Base-by-base conservation (phyloP, 2,797 vertebrate species). In the Anguilla megastoma region DNA sequence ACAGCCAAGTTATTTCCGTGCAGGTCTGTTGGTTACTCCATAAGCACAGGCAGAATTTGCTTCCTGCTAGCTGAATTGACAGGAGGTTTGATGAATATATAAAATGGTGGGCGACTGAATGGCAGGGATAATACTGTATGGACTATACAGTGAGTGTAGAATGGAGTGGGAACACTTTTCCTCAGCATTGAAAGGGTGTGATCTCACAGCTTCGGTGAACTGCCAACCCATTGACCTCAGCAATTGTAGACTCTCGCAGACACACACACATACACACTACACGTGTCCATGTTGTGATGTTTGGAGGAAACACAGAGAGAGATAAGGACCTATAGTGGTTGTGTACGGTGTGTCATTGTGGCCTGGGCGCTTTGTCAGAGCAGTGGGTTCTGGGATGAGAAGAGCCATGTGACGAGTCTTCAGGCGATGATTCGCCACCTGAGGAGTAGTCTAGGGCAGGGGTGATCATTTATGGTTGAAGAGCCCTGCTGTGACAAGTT, bases 311-410 rank as follows among this genome's bases (percentile, higher is more conserved):
- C n/a, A 71, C 27, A 76, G 33, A 14, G 30, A 24, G 71, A 76
- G 71, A 41, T 76, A 33, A 76, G 71, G 33, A 76, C 30, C 69
- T 74, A 16, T 76, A 76, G 71, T 76, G 71, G 71, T 76, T 33
- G 16, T 76, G 14, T 76, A 76, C 16, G 5, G 71, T 21, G 33
- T 16, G 33, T 36, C 18, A 18, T 76, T 41, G 30, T 30, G 30
- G 7, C 30, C n/a, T 74, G 10, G 30, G 9, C 8, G 1, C 69
- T 33, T 10, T 74, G 71, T 41, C 33, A 16, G 33, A 76, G 71
- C 16, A 21, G 33, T 16, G 33, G 71, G 18, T 14, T 36, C 33
- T 76, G 71, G 71, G 71, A 76, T 16, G 71, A 41, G 71, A 76
- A 16, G 30, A 41, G 33, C 30, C 33, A 10, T 8, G 10, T 76